Evolutionary conservation across 2,888 invertebrate species (phyloP), one percentile per base, ranked within the genome.

Genomic region (Ceraclea dissimilis): DNA sequence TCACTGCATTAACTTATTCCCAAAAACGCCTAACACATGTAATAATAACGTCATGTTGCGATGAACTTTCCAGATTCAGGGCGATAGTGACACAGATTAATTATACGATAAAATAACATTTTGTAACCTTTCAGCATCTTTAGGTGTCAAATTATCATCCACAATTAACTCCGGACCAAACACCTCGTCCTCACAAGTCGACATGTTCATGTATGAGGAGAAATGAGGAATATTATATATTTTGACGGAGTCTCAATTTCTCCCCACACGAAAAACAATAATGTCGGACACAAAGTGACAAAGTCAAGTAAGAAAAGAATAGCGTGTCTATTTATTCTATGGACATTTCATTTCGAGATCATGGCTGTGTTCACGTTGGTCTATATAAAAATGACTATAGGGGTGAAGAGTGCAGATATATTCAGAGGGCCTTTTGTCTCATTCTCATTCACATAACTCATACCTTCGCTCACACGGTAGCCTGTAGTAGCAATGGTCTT

Each of bases 141-240:
- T 57, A n/a, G 57, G 54, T 16, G 51, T 18, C 20, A 53, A 44
- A 19, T 51, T n/a, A 13, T 52, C 57, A 34, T 57, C 57, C 39
- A 57, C 52, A 13, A 46, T 53, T 44, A 49, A 34, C 33, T 57
- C 57, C 34, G 53, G 49, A 54, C 50, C 54, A 33, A 57, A 52
- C 16, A 57, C 51, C 16, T 21, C 34, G 2, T 49, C 47, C 17
- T 54, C 54, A 22, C 43, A 49, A n/a, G 44, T 33, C 44, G 57
- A 53, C 57, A 57, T 57, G 33, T 46, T 53, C 19, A n/a, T 34
- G 49, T 49, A 17, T 48, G 51, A 49, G 39, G 34, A 53, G 53
- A 50, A 50, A 57, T 39, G 13, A 17, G 33, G 31, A 52, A 57
- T 39, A 49, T 57, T 16, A 16, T 22, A 4, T 39, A 49, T 57